Base-by-base conservation (phyloP, 2,888 invertebrate genomes). In the Pheosia tremula region DNA sequence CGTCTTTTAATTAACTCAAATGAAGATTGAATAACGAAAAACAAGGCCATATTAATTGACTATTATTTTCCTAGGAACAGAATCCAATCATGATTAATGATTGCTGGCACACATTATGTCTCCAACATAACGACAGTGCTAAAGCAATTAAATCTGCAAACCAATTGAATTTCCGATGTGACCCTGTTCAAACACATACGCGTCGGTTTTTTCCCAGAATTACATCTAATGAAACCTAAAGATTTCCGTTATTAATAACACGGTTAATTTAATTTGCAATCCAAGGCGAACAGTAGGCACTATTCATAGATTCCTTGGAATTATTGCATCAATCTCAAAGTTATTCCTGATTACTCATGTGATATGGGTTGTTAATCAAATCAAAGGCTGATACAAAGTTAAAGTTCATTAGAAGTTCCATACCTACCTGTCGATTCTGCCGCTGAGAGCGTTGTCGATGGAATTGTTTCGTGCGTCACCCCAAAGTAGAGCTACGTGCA, bases 401-500 rank as follows among this genome's bases (percentile, higher is more conserved):
- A 68, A 61, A 67, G 68, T 67, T 66, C 62, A 74, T 70, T 67
- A 71, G 67, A 75, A 82, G 69, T 73, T 77, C 69, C 81, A 75
- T 83, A 83, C 81, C 74, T 83, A 94, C 87, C 96, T 96, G 77
- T 95, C 95, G 71, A 97, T 94, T 81, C 95, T 95, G 11, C 97
- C 97, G 65, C 96, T 96, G 55, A 97, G 86, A 4, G 96, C 96
- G 70, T 95, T 94, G 69, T 97, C 96, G 68, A 96, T 95, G 72
- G 96, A 95, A 75, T 94, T 95, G 79, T 96, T 96, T 38, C 81
- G 80, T 67, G 90, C 87, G 68, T 94, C 95, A 66, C 96, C 97
- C 96, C 97, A 97, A 41, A 97, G 93, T 53, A 98, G 91, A 0
- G 97, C 96, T 38, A 97, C 97, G 80, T 96, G 96, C 72, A 98